phyloP scores from a whole-genome alignment of 2,888 invertebrate species.

The Mesopsocus fuscifrons region DNA sequence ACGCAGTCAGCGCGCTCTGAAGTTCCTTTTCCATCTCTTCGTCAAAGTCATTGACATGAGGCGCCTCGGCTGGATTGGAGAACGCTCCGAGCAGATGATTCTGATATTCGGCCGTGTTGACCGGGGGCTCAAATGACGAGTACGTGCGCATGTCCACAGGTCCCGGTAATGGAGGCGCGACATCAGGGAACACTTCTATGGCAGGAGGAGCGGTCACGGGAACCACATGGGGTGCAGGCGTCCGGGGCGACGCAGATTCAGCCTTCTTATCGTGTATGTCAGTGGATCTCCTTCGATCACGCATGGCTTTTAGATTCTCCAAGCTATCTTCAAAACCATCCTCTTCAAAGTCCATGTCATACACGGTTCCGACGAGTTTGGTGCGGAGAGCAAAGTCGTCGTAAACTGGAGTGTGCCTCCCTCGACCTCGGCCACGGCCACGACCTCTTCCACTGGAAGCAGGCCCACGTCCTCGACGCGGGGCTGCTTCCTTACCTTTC shows the following conservation, averaged over 20 bases:
- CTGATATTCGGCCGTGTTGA: conserved; percentile 34
- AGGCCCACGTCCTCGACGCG: conserved; percentile 18
- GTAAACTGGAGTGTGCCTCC: conserved; percentile 23
- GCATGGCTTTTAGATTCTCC: conserved; percentile 55
- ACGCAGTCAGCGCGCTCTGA: conserved; percentile 42
- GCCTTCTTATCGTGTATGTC: conserved; percentile 42
- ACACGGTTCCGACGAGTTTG: conserved; percentile 70
- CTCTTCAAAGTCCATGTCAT: conserved; percentile 59
- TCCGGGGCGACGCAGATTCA: conserved; percentile 30
- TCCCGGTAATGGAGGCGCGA: conserved; percentile 43
- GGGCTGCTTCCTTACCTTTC: conserved; percentile 26
- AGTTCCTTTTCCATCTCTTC: conserved; percentile 63
- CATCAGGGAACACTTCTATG: conserved; percentile 14
- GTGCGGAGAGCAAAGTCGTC: conserved; percentile 52
- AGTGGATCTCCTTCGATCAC: conserved; percentile 57
- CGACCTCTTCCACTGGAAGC: conserved; percentile 23
- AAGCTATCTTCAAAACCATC: conserved; percentile 37
- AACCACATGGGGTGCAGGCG: conserved; percentile 32
- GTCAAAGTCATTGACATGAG: conserved; percentile 39
- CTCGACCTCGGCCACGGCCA: conserved; percentile 27
- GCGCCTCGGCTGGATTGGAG: conserved; percentile 47
- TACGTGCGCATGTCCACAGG: conserved; percentile 84
- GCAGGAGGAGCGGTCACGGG: conserved; percentile 13
- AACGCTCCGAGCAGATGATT: conserved; percentile 45
- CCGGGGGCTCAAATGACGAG: conserved; percentile 39